Evolutionary conservation across 1,140 invertebrate genomes (phyloP).

Genomic region (Hyphantria cunea): DNA sequence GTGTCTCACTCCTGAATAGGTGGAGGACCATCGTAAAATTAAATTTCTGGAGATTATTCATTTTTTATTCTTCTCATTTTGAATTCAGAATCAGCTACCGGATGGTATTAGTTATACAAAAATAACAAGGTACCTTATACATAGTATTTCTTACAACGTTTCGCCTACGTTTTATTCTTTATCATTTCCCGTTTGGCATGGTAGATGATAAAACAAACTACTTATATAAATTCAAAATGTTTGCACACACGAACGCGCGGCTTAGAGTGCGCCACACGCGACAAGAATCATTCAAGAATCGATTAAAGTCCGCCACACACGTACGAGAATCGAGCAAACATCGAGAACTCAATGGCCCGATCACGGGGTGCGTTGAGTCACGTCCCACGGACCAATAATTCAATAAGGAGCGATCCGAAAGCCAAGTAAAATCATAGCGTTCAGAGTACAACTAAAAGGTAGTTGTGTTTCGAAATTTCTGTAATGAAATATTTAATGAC

Average conservation of each 20-base stretch:
- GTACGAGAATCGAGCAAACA: conserved; percentile 64
- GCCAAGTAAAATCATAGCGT: conserved; percentile 56
- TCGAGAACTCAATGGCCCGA: conserved; percentile 52
- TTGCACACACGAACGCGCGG: conserved; percentile 39
- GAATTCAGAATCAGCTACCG: conserved; percentile 23
- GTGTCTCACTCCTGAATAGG: conserved; percentile 71
- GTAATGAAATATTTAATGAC: background rate
- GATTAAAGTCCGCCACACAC: conserved; percentile 64
- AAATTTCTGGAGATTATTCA: conserved; percentile 67
- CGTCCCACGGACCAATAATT: conserved; percentile 63
- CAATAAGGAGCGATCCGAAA: conserved; percentile 66
- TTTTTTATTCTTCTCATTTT: conserved; percentile 46
- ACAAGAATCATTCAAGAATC: conserved; percentile 63
- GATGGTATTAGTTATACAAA: conserved; percentile 15
- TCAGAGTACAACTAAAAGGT: conserved; percentile 30
- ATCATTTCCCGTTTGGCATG: background rate
- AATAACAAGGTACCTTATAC: conserved; percentile 10
- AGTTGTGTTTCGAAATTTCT: conserved; percentile 2
- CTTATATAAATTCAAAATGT: conserved; percentile 46
- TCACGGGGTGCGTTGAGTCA: conserved; percentile 50
- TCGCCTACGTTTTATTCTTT: background rate
- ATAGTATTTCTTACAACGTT: background rate
- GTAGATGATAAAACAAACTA: conserved; percentile 30
- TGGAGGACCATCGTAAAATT: conserved; percentile 65
- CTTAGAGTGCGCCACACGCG: conserved; percentile 34